Evolutionary conservation across 2,113 vertebrate genomes (phyloP), one percentile per base, ranked within the genome.

Genomic region (Lagopus leucura): DNA sequence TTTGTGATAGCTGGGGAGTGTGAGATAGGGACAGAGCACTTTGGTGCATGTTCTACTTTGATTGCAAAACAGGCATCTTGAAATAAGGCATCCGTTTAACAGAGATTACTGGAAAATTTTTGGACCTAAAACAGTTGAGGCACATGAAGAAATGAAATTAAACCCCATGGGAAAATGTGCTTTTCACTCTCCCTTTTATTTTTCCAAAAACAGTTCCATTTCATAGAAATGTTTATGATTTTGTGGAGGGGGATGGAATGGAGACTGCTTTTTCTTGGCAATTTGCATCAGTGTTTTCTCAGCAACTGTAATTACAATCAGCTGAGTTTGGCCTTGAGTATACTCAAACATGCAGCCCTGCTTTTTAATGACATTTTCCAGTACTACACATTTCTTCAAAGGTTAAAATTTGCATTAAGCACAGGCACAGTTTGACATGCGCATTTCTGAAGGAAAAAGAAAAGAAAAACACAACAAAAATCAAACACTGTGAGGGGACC

Each of bases 141-240:
- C 45, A 57, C 10, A 88, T 69, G 69, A 76, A 94, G 76, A 94
- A 93, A 90, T 83, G 19, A 94, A 91, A 95, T 65, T 25, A 69
- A 89, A 88, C 78, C 90, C 36, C 82, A 45, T 88, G 90, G 69
- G 90, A 95, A 95, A 95, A 88, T 48, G n/a, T 72, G 40, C 32
- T 88, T 91, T 91, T 79, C 65, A 86, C 76, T 90, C 48, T 90
- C 70, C 12, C 38, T 88, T 91, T 93, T 75, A 55, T 92, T 52
- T 86, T 78, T 72, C 80, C 30, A 91, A 86, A 94, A 88, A 58
- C 45, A 4, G 54, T 73, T 92, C 83, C 12, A 76, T 91, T 95
- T 92, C 91, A 63, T 73, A 94, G 88, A 94, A 95, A 90, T 86
- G 86, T 92, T 94, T 91, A 91, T 81, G 80, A 88, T 93, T 88